Base-by-base conservation (phyloP, 2,888 invertebrate genomes). In the Euspilapteryx auroguttella region DNA sequence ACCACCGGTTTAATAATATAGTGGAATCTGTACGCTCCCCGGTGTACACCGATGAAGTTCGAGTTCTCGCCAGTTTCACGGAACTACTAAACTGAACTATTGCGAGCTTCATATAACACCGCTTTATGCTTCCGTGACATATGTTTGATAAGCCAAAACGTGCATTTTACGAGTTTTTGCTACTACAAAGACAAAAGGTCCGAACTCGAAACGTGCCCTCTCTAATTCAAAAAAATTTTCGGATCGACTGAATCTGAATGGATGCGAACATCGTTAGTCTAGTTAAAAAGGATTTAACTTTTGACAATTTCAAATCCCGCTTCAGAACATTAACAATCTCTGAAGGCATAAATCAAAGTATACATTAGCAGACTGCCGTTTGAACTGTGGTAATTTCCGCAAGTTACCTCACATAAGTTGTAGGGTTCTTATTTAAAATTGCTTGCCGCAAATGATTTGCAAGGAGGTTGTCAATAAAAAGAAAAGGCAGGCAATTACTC, bases 401-500 rank as follows among this genome's bases (percentile, higher is more conserved):
- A 15, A 28, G 23, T 23, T 23, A 17, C 15, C 23, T n/a, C 7
- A 11, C 4, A 24, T 13, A 12, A 23, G 17, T 12, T 11, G 17
- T 5, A 17, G 8, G 5, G 5, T 6, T 5, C 17, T 8, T 32
- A 28, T 29, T 32, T 32, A 25, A 29, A 32, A 20, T 23, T 17
- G 29, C 24, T 25, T 21, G 20, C 23, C 7, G 25, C 27, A 30
- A 26, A 33, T 33, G 30, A 33, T 28, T 27, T 28, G 21, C 30
- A 23, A 20, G 10, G 17, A 22, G 21, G 26, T 48, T 55, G 59
- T 58, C 64, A 55, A 55, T 59, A 56, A 48, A 51, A 51, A 32
- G 31, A 53, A 54, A 57, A 43, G 49, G 54, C 50, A 50, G 56
- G 59, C 62, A 62, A 61, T 64, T 61, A 62, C 50, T 40, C 38